phyloP scores from a whole-genome alignment of 1,140 invertebrate genomes.

The Musca domestica region DNA sequence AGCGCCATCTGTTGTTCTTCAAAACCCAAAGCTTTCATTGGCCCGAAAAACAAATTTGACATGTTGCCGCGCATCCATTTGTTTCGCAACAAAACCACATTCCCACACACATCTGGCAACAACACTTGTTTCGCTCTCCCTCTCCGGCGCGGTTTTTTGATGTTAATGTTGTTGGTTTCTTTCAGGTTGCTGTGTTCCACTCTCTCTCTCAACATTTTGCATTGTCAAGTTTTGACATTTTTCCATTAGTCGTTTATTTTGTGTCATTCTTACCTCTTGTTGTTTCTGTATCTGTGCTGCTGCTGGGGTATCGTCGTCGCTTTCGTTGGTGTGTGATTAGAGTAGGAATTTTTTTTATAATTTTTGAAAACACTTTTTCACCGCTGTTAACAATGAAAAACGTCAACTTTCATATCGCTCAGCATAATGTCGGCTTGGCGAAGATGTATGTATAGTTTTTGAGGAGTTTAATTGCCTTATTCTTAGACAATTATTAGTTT shows the following conservation, averaged over 20 bases:
- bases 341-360: background rate
- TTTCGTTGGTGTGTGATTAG: background rate
- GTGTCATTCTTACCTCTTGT: conserved; percentile 9
- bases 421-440: background rate
- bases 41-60: too few species aligned
- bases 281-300: background rate
- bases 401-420: conserved; percentile 6
- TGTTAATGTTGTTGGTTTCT: too few species aligned
- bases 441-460: background rate
- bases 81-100: too few species aligned
- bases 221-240: conserved; percentile 13
- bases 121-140: too few species aligned
- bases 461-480: background rate
- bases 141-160: too few species aligned
- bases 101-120: too few species aligned
- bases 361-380: background rate
- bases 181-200: too few species aligned
- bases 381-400: background rate
- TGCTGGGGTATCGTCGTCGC: background rate
- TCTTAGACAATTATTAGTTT: background rate
- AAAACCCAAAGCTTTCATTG: too few species aligned
- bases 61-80: too few species aligned
- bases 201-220: conserved; percentile 6
- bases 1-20: too few species aligned
- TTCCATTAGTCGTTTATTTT: conserved; percentile 10